Percentiles rank a stretch among this genome's conserved stretches.
Conservation (phyloP, 2,888 invertebrate genomes). For the Hyles lineata region DNA sequence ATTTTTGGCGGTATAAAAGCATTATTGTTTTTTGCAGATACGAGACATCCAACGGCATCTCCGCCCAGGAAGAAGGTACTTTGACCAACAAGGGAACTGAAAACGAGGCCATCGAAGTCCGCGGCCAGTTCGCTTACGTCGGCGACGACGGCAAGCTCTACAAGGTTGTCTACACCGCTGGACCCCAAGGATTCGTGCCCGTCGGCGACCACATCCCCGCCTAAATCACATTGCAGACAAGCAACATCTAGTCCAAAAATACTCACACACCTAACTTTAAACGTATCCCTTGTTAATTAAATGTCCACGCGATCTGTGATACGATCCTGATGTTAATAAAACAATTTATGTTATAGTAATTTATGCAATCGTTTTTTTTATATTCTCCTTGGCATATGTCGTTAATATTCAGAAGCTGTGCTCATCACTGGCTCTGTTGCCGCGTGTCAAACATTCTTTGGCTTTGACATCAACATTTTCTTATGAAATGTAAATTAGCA, state of each 20-base stretch:
- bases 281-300: constrained; percentile 52
- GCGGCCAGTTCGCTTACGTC: constrained; percentile 65
- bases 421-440: not conserved
- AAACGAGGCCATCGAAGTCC: constrained; percentile 58
- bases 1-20: too few relatives aligned
- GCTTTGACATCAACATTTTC: not conserved
- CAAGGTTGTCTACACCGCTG: constrained; percentile 78
- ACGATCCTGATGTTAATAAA: constrained; percentile 71
- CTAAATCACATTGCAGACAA: constrained; percentile 45
- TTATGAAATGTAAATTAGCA: constrained; percentile 11
- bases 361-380: constrained; percentile 42
- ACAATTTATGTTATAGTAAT: constrained; percentile 61
- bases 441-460: constrained; percentile 6
- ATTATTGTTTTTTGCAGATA: constrained; percentile 43
- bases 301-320: constrained; percentile 78
- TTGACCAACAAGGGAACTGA: constrained; percentile 63
- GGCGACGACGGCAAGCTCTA: constrained; percentile 78
- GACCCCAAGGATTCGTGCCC: constrained; percentile 83
- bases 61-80: constrained; percentile 45
- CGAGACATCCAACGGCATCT: constrained; percentile 68
- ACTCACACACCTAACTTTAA: constrained; percentile 50
- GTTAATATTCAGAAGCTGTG: constrained; percentile 5
- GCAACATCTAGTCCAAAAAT: constrained; percentile 70
- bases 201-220: constrained; percentile 64
- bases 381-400: constrained; percentile 25